Percentiles rank a stretch among this genome's conserved stretches.
Conservation (phyloP, 1,140 invertebrate species). For the Eupristina koningsbergeri region DNA sequence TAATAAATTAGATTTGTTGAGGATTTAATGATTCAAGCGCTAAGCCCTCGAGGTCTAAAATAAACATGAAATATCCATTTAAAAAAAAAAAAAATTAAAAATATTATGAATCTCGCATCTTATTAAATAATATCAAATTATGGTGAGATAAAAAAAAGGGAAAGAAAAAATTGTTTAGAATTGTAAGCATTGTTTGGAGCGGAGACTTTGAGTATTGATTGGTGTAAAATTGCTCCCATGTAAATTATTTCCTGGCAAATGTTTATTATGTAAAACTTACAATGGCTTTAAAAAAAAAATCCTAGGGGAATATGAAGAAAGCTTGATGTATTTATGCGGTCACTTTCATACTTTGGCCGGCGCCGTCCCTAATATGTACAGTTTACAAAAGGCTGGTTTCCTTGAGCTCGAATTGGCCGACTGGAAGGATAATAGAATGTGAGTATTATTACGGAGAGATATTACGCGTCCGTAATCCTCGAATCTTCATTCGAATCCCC, state of each 20-base stretch:
- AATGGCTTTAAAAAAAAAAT: not conserved
- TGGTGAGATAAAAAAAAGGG: too few relatives aligned
- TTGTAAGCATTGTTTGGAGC: too few relatives aligned
- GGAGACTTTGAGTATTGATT: too few relatives aligned
- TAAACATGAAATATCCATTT: too few relatives aligned
- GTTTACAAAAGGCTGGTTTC: conserved; percentile 86
- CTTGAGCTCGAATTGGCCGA: conserved; percentile 93
- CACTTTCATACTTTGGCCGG: conserved; percentile 91
- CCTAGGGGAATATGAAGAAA: conserved; percentile 72
- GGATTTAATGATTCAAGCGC: too few relatives aligned
- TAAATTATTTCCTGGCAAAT: not conserved
- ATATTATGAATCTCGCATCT: too few relatives aligned
- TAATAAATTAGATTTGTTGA: too few relatives aligned
- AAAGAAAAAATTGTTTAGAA: too few relatives aligned
- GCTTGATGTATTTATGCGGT: conserved; percentile 89
- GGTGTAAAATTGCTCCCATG: not conserved
- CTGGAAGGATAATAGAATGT: conserved; percentile 94
- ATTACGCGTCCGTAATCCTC: not conserved
- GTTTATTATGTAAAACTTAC: not conserved
- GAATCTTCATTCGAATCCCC: not conserved
- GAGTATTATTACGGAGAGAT: conserved; percentile 60
- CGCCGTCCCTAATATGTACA: conserved; percentile 88
- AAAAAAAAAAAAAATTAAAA: too few relatives aligned
- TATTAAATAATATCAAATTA: too few relatives aligned
- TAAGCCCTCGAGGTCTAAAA: too few relatives aligned